A percentile compares a stretch with the other conserved stretches of the same genome.
Evolutionary conservation across 2,888 invertebrate species (phyloP).

Genomic region (Phasia obesa): DNA sequence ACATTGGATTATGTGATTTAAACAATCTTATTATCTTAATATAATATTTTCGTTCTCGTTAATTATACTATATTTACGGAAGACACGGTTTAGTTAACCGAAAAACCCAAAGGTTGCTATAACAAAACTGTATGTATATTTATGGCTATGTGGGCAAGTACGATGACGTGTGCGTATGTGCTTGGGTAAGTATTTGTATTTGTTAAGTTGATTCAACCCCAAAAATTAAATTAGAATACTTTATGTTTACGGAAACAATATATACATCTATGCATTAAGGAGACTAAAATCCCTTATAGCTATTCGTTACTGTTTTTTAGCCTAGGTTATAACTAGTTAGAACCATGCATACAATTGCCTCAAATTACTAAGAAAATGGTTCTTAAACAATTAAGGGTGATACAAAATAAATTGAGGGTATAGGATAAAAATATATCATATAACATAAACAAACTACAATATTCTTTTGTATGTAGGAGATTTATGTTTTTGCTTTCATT

Average conservation of each 20-base stretch:
- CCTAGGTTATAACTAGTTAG: slow-evolving; percentile 43
- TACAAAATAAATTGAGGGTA: neutral
- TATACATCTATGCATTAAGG: too few species aligned
- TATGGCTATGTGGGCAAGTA: neutral
- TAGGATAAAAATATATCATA: neutral
- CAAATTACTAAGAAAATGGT: slow-evolving; percentile 58
- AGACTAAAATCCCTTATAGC: slow-evolving; percentile 36
- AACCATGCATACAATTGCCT: slow-evolving; percentile 52
- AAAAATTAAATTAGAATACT: slow-evolving; percentile 52
- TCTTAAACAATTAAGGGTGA: slow-evolving; percentile 1
- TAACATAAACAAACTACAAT: too few species aligned
- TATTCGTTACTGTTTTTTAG: slow-evolving; percentile 16
- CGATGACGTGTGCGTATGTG: neutral
- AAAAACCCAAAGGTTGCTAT: too few species aligned
- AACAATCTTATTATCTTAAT: too few species aligned
- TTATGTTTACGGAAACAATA: too few species aligned
- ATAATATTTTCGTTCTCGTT: neutral
- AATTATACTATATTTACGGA: neutral
- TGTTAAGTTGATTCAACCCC: slow-evolving; percentile 37
- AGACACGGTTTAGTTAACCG: too few species aligned
- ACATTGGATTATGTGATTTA: too few species aligned
- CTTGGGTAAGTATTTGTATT: slow-evolving; percentile 2
- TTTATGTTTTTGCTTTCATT: too few species aligned
- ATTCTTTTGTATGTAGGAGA: too few species aligned
- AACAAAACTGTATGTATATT: neutral